Evolutionary conservation across 2,113 vertebrate species (phyloP).

Genomic region (Haemorhous mexicanus): DNA sequence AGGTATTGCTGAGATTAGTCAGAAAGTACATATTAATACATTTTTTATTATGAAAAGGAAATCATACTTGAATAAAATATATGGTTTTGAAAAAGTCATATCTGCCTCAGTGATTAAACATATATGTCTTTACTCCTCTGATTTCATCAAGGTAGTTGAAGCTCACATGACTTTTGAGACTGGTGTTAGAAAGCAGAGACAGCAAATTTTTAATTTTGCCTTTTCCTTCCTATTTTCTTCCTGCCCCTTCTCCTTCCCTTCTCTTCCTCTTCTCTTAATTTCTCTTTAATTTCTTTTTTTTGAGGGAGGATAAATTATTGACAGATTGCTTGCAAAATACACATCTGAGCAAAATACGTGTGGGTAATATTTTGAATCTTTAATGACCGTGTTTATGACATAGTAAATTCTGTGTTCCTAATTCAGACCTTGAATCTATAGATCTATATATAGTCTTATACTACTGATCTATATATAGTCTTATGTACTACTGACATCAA

Average conservation of each 20-base stretch:
- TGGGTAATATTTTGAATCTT: background rate
- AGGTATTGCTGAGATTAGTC: conserved; percentile 78
- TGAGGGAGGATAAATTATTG: background rate
- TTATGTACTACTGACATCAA: background rate
- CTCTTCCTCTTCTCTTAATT: background rate
- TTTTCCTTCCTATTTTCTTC: background rate
- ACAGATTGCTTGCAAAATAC: background rate
- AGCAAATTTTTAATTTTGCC: background rate
- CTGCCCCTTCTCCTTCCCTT: background rate
- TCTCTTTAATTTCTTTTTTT: background rate
- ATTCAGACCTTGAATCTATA: background rate
- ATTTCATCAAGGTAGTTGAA: conserved; percentile 29
- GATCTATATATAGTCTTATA: background rate
- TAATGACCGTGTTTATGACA: background rate
- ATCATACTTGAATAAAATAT: conserved; percentile 88
- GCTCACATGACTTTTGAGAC: background rate
- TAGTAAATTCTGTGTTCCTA: background rate
- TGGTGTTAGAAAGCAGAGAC: background rate
- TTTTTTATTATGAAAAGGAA: conserved; percentile 86
- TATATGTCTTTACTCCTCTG: conserved; percentile 39
- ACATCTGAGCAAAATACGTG: background rate
- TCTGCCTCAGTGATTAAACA: conserved; percentile 52
- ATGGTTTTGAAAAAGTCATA: conserved; percentile 72
- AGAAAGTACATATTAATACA: conserved; percentile 74
- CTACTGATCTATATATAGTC: background rate